Evolutionary conservation across 2,797 vertebrate genomes (phyloP).

Genomic region (Sebastiscus tertius): DNA sequence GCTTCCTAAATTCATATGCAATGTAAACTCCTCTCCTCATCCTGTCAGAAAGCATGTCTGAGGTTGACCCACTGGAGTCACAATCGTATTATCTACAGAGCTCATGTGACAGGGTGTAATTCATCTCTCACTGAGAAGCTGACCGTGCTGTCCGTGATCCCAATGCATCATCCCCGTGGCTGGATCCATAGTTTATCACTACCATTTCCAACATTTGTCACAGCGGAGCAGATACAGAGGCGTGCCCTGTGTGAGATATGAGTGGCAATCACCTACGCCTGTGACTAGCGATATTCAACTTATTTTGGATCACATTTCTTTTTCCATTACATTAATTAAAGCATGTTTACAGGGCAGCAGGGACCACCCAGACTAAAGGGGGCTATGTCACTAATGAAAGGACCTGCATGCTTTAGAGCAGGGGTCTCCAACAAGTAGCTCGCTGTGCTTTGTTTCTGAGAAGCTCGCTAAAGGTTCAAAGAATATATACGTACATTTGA

Average conservation of each 20-base stretch:
- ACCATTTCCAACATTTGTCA: slow-evolving; percentile 22
- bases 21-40: neutral
- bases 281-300: slow-evolving; percentile 22
- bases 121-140: slow-evolving; percentile 17
- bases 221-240: slow-evolving; percentile 10
- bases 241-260: slow-evolving; percentile 4
- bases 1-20: neutral
- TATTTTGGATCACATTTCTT: slow-evolving; percentile 15
- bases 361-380: slow-evolving; percentile 41
- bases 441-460: too few relatives aligned
- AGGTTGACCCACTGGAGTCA: slow-evolving; percentile 11
- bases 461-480: too few relatives aligned
- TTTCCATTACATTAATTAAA: slow-evolving; percentile 24
- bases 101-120: slow-evolving; percentile 51
- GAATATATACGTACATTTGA: too few relatives aligned
- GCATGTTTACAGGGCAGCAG: slow-evolving; percentile 20
- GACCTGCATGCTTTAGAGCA: slow-evolving; percentile 4
- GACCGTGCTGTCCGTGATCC: slow-evolving; percentile 7
- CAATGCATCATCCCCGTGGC: slow-evolving; percentile 16
- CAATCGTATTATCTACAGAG: slow-evolving; percentile 20
- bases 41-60: neutral
- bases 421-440: neutral
- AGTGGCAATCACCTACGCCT: slow-evolving; percentile 9
- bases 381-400: slow-evolving; percentile 14
- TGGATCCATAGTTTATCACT: slow-evolving; percentile 12